A percentile compares a stretch with the other conserved stretches of the same genome.
phyloP scores from a whole-genome alignment of 2,113 vertebrate species.

The Andinoacara biseriatus region DNA sequence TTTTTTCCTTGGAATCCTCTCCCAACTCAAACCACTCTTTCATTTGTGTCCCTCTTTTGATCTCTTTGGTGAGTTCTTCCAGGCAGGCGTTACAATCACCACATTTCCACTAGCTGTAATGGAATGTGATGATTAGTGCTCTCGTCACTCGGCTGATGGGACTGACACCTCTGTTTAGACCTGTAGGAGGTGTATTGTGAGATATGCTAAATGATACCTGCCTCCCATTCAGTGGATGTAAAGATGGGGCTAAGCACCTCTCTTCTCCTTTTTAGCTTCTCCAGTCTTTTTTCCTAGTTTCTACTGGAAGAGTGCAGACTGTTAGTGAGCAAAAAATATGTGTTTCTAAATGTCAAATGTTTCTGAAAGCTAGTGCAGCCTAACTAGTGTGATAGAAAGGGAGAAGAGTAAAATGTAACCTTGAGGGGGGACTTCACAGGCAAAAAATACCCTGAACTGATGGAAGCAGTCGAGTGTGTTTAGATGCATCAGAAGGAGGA shows the following conservation, averaged over 20 bases:
- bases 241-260: slow-evolving; percentile 52
- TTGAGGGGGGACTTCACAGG: slow-evolving; percentile 21
- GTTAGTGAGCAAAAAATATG: neutral
- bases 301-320: slow-evolving; percentile 13
- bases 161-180: slow-evolving; percentile 38
- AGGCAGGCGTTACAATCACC: slow-evolving; percentile 87
- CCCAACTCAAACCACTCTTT: slow-evolving; percentile 56
- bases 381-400: slow-evolving; percentile 23
- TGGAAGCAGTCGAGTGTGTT: slow-evolving; percentile 12
- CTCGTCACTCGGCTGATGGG: slow-evolving; percentile 86
- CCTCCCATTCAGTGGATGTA: slow-evolving; percentile 39
- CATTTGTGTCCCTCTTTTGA: slow-evolving; percentile 73
- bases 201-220: slow-evolving; percentile 51
- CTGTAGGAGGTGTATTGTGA: slow-evolving; percentile 58
- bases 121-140: slow-evolving; percentile 86
- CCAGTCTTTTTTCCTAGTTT: slow-evolving; percentile 32
- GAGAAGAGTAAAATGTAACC: slow-evolving; percentile 4
- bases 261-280: slow-evolving; percentile 9
- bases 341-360: slow-evolving; percentile 72
- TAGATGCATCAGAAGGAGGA: slow-evolving; percentile 4
- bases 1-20: neutral
- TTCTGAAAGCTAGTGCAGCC: slow-evolving; percentile 30
- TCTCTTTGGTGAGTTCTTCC: slow-evolving; percentile 84
- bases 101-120: slow-evolving; percentile 83
- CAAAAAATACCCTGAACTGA: slow-evolving; percentile 10